phyloP scores from a whole-genome alignment of 92 coral and sea anemone genomes.

The Parazoanthus atlanticus region DNA sequence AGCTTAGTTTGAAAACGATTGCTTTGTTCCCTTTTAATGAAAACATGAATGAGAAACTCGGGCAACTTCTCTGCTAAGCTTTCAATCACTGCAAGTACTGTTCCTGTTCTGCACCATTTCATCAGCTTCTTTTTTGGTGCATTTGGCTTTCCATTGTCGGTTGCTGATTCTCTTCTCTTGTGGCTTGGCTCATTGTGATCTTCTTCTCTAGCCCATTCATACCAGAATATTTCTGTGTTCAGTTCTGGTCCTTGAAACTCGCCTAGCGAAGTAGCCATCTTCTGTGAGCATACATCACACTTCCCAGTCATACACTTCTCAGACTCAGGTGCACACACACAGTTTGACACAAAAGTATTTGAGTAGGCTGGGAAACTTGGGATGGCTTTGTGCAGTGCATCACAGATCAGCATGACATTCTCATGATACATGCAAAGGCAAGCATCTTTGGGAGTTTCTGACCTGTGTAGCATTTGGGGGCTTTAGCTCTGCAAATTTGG shows the following conservation, averaged over 20 bases:
- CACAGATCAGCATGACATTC: constrained; percentile 50
- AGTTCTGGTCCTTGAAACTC: constrained; percentile 51
- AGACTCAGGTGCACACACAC: constrained; percentile 49
- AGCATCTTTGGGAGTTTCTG: constrained; percentile 63
- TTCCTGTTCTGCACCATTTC: constrained; percentile 53
- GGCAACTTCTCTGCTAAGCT: constrained; percentile 56
- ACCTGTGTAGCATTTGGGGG: constrained; percentile 59
- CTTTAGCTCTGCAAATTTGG: constrained; percentile 62
- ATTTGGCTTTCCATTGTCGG: constrained; percentile 37
- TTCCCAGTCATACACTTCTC: constrained; percentile 42
- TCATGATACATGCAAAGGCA: constrained; percentile 58
- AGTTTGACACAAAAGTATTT: constrained; percentile 51
- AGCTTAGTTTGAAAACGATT: constrained; percentile 53
- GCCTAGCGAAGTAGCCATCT: constrained; percentile 48
- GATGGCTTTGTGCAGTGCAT: constrained; percentile 55
- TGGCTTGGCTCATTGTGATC: constrained; percentile 51
- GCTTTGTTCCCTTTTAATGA: constrained; percentile 61
- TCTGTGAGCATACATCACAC: constrained; percentile 43
- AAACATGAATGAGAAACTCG: constrained; percentile 53
- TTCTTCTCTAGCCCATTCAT: constrained; percentile 48
- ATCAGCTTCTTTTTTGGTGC: constrained; percentile 58
- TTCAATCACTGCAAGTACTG: constrained; percentile 50
- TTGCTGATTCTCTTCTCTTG: constrained; percentile 42
- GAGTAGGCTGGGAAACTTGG: constrained; percentile 58
- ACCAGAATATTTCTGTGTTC: constrained; percentile 51